phyloP scores from a whole-genome alignment of 2,113 vertebrate species.

The Phrynosoma blainvillii region DNA sequence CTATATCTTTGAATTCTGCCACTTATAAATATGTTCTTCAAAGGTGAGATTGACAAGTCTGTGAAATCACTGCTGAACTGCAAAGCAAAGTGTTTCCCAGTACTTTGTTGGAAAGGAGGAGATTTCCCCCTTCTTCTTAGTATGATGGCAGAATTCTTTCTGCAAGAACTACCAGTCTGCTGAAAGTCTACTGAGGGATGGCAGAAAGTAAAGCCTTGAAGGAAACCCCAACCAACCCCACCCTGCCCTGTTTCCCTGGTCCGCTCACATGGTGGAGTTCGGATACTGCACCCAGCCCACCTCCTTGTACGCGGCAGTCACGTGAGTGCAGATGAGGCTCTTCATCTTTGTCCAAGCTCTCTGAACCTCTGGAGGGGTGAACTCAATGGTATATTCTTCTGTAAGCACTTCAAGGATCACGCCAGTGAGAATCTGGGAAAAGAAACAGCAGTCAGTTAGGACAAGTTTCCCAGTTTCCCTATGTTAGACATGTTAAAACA shows the following conservation, averaged over 20 bases:
- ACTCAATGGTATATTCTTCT: constrained; percentile 89
- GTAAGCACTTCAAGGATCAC: constrained; percentile 92
- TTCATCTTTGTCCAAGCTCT: constrained; percentile 92
- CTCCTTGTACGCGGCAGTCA: constrained; percentile 93
- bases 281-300: constrained; percentile 95
- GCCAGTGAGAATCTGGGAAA: constrained; percentile 86
- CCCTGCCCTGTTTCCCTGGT: constrained; percentile 51
- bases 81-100: constrained; percentile 13
- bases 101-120: background rate
- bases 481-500: background rate
- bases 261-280: constrained; percentile 88
- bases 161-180: constrained; percentile 18
- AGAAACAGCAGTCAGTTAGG: background rate
- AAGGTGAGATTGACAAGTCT: background rate
- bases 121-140: constrained; percentile 19
- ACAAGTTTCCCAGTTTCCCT: background rate
- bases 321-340: constrained; percentile 88
- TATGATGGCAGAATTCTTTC: constrained; percentile 54
- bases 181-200: constrained; percentile 47
- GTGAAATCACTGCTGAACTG: constrained; percentile 6
- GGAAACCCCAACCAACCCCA: constrained; percentile 53
- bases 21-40: background rate
- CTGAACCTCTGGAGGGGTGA: constrained; percentile 85
- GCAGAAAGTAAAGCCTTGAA: constrained; percentile 60
- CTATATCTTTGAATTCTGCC: too few species aligned